Base-by-base conservation (phyloP, 2,888 invertebrate genomes). In the Lasioglossum malachurum region DNA sequence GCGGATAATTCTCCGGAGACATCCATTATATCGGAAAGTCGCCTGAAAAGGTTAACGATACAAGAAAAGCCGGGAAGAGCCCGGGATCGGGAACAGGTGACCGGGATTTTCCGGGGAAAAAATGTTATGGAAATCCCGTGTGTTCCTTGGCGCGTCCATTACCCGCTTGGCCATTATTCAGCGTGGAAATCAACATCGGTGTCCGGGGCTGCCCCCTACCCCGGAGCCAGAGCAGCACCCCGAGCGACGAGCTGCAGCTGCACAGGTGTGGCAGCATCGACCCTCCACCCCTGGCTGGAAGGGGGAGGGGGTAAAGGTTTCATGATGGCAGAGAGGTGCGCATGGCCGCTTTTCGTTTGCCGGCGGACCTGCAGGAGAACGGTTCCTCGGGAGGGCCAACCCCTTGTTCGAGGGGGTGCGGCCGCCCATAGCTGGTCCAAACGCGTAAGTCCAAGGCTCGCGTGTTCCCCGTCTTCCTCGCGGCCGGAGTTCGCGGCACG, bases 261-360 rank as follows among this genome's bases (percentile, higher is more conserved):
- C 85, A 87, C 88, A 89, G 91, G 90, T 91, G 82, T 79, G 87
- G 81, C 86, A 76, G 57, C 64, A 87, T 84, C 88, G 88, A 89
- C 82, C 88, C 82, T 80, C 78, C 57, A 53, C 83, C 78, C 80
- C 71, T 72, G 5, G 46, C 53, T 31, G 35, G 75, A 72, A 69
- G 86, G 88, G 84, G 84, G 69, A 80, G 76, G 82, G 81, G 89
- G 88, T 83, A 67, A 80, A 75, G 82, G 81, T 86, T 84, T 76
- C 83, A 80, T 69, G 82, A 86, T 90, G 90, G 90, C 84, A 86
- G 86, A 71, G 89, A 87, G 87, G 82, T 83, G 90, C 90, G 90
- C 90, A 90, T 90, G 90, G 87, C 87, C 80, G 87, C 87, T 73
- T 83, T 83, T 69, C 90, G 83, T 75, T 57, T 4, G 81, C 41